These are phyloP conservation scores for Phalacrocorax brasilianus DNA, from an alignment of 2,113 vertebrate genomes.

Conservation along the genomic window DNA sequence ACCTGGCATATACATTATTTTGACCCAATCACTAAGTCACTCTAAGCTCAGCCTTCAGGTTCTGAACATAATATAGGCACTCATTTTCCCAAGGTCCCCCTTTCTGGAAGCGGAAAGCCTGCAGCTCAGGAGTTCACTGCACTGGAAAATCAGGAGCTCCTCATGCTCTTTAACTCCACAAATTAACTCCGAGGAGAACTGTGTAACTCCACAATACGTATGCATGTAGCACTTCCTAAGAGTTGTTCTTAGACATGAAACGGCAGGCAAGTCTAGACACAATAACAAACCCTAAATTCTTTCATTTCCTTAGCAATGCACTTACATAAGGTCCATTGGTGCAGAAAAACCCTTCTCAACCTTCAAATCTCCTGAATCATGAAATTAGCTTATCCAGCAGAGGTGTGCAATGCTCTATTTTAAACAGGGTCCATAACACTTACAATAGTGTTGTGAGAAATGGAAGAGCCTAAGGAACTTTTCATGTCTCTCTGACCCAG, in stretches of 20 bases:
- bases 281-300: not conserved
- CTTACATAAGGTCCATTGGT: not conserved
- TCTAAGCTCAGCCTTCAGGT: not conserved
- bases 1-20: not conserved
- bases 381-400: not conserved
- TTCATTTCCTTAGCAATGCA: not conserved
- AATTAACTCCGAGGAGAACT: not conserved
- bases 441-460: not conserved
- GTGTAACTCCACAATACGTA: fast-evolving
- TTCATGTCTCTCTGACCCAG: not conserved
- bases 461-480: not conserved
- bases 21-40: not conserved
- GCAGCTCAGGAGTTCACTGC: not conserved
- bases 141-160: not conserved
- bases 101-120: not conserved
- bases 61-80: not conserved
- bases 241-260: not conserved
- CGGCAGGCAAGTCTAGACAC: not conserved
- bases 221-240: not conserved
- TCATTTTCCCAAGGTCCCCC: not conserved
- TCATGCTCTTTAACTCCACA: not conserved
- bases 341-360: not conserved
- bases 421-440: not conserved
- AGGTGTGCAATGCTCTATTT: not conserved
- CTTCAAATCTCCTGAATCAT: not conserved